These are phyloP conservation scores for Pionites leucogaster DNA, from an alignment of 2,113 vertebrate genomes.

Conservation along the genomic window DNA sequence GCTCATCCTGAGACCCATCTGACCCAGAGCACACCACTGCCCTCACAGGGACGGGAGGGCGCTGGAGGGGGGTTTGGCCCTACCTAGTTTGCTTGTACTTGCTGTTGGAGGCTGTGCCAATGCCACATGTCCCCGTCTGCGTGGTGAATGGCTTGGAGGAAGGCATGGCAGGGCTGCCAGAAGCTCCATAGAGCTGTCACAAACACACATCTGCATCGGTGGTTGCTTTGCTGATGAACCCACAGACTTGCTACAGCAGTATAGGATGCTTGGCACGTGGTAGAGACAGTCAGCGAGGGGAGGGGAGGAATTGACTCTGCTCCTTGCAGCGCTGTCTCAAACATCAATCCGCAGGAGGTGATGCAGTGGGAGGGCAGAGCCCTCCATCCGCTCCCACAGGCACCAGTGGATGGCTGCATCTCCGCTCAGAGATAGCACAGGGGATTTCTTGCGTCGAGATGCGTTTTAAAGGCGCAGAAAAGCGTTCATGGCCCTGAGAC, in stretches of 20 bases:
- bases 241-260: background rate
- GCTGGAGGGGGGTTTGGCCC: background rate
- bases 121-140: background rate
- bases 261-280: background rate
- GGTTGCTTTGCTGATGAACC: background rate
- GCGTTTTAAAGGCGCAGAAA: background rate
- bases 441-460: accelerated
- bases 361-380: background rate
- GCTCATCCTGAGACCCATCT: accelerated
- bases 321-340: background rate
- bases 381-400: accelerated
- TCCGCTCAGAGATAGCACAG: background rate
- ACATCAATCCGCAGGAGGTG: accelerated
- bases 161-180: background rate
- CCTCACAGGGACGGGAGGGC: background rate
- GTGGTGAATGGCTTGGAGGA: background rate
- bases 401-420: accelerated
- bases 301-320: background rate
- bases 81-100: background rate
- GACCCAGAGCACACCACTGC: background rate
- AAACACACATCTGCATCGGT: background rate
- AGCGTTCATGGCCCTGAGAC: background rate
- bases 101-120: background rate
- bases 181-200: background rate
- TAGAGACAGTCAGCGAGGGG: background rate